A percentile compares a stretch with the other conserved stretches of the same genome.
phyloP scores from a whole-genome alignment of 2,888 invertebrate genomes.

The Oasisia sp. region DNA sequence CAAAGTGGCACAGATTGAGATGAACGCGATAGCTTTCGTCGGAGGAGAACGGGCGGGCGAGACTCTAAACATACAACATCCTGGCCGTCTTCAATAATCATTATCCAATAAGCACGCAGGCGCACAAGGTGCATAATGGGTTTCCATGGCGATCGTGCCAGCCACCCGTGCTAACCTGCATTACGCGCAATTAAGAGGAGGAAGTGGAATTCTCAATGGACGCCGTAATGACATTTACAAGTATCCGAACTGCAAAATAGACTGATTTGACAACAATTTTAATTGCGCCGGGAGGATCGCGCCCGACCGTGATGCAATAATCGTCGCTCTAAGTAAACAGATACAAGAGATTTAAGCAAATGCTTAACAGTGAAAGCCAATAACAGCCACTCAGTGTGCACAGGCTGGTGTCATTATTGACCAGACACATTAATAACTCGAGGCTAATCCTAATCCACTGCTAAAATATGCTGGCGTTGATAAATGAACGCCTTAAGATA shows the following conservation, averaged over 20 bases:
- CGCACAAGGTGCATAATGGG: conserved; percentile 9
- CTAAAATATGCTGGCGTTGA: background rate
- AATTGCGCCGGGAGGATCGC: background rate
- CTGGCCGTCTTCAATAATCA: conserved; percentile 11
- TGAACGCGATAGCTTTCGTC: conserved; percentile 11
- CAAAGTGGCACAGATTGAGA: conserved; percentile 17
- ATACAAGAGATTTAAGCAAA: conserved; percentile 10
- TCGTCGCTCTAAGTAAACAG: background rate
- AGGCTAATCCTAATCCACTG: conserved; percentile 13
- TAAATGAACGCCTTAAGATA: background rate
- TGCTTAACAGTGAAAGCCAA: conserved; percentile 7
- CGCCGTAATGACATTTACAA: background rate
- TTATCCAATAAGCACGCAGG: background rate
- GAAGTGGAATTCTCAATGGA: background rate
- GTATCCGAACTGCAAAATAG: background rate
- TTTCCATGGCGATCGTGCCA: background rate
- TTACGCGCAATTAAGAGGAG: conserved; percentile 6
- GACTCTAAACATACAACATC: conserved; percentile 17
- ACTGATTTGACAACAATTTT: conserved; percentile 11
- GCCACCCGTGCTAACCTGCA: background rate
- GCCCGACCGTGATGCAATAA: background rate
- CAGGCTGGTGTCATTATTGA: background rate
- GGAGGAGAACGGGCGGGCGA: conserved; percentile 8
- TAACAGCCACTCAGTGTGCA: conserved; percentile 17
- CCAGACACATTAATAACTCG: conserved; percentile 7